Conservation (phyloP, 2,888 invertebrate genomes). For the Crepidodera aurea region DNA sequence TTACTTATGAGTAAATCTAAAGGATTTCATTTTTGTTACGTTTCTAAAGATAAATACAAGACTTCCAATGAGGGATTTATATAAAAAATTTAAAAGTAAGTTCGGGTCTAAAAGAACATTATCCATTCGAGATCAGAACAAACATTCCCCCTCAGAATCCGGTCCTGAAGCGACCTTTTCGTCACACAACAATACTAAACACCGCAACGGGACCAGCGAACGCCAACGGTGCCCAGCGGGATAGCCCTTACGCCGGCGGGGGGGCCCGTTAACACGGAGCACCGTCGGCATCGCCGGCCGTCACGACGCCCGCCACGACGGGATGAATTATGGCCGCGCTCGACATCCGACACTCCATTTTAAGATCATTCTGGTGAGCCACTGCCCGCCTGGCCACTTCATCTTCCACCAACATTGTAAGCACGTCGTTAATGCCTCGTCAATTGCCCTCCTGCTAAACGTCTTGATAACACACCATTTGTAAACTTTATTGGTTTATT, state of each 20-base stretch:
- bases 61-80: too few relatives aligned
- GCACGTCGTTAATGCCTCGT: slow-evolving; percentile 57
- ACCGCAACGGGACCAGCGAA: slow-evolving; percentile 50
- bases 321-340: slow-evolving; percentile 65
- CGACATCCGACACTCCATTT: slow-evolving; percentile 66
- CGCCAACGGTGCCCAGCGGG: slow-evolving; percentile 54
- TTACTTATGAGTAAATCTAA: too few relatives aligned
- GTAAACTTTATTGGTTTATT: slow-evolving; percentile 56
- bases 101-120: too few relatives aligned
- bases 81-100: too few relatives aligned
- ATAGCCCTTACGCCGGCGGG: slow-evolving; percentile 53
- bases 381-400: slow-evolving; percentile 64
- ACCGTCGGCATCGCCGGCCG: slow-evolving; percentile 31
- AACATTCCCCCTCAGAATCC: not conserved
- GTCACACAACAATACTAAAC: slow-evolving; percentile 43
- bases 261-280: slow-evolving; percentile 53
- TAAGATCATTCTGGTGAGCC: slow-evolving; percentile 67
- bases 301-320: slow-evolving; percentile 34
- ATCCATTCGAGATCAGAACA: not conserved
- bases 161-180: not conserved
- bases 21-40: too few relatives aligned
- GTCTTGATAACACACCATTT: slow-evolving; percentile 56
- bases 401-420: slow-evolving; percentile 58
- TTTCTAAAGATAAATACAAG: too few relatives aligned
- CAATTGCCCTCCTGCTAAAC: slow-evolving; percentile 55